Percentiles rank a stretch among this genome's conserved stretches.
phyloP scores from a whole-genome alignment of 2,888 invertebrate genomes.

The Lapara coniferarum region DNA sequence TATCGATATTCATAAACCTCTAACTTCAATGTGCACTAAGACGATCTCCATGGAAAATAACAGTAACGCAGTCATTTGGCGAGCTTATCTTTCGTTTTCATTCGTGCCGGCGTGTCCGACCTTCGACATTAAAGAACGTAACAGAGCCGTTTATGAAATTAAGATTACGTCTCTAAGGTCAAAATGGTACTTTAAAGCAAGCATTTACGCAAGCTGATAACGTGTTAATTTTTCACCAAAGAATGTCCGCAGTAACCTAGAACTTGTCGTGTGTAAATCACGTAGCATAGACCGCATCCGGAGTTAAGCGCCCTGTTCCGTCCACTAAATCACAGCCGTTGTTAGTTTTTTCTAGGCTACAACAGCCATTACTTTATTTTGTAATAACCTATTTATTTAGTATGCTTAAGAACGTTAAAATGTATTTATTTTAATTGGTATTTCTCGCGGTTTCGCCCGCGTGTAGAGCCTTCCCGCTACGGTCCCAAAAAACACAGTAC shows the following conservation, averaged over 20 bases:
- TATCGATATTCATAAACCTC: not conserved
- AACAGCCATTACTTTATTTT: not conserved
- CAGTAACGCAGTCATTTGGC: not conserved
- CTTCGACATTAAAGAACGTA: constrained; percentile 23
- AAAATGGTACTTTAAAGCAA: constrained; percentile 35
- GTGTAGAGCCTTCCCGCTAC: no score
- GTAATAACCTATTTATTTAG: not conserved
- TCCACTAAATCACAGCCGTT: constrained; percentile 19
- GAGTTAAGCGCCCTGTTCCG: constrained; percentile 25
- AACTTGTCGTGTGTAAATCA: constrained; percentile 51
- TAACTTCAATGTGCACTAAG: not conserved
- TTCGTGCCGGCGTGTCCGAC: constrained; percentile 18
- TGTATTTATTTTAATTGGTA: not conserved
- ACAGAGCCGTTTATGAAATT: constrained; percentile 25
- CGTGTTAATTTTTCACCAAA: constrained; percentile 39
- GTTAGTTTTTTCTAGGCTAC: constrained; percentile 14
- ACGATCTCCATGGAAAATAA: not conserved
- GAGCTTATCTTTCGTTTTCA: constrained; percentile 14
- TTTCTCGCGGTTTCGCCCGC: no score
- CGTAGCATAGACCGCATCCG: constrained; percentile 50
- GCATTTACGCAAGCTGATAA: constrained; percentile 38
- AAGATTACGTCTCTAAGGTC: constrained; percentile 29
- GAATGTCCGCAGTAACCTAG: constrained; percentile 46
- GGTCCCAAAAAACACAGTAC: no score
- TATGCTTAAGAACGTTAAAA: not conserved